A percentile compares a stretch with the other conserved stretches of the same genome.
Conservation (phyloP, 2,888 invertebrate genomes). For the Phasia obesa region DNA sequence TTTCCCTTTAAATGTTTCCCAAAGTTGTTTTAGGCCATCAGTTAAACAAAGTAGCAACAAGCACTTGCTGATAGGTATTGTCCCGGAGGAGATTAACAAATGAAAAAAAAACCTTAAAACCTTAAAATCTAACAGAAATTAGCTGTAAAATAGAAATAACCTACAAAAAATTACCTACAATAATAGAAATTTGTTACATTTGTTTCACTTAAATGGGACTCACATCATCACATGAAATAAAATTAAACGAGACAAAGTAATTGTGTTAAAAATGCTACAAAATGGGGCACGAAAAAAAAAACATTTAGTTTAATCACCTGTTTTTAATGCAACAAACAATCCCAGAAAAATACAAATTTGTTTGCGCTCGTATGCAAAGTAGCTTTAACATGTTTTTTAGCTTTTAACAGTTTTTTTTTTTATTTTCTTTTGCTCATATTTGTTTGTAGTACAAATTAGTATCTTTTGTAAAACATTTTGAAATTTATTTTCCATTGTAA, state of each 20-base stretch:
- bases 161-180: too few species aligned
- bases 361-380: background rate
- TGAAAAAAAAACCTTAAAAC: slow-evolving; percentile 11
- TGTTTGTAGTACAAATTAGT: slow-evolving; percentile 16
- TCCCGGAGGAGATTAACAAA: slow-evolving; percentile 14
- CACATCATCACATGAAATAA: slow-evolving; percentile 29
- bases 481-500: slow-evolving; percentile 25
- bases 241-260: slow-evolving; percentile 23
- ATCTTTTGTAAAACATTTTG: slow-evolving; percentile 49
- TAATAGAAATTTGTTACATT: slow-evolving; percentile 65
- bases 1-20: background rate
- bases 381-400: background rate
- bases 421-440: background rate
- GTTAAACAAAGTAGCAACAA: background rate
- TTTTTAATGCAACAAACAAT: slow-evolving; percentile 59
- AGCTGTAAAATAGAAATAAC: slow-evolving; percentile 63
- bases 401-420: background rate
- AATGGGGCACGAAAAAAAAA: slow-evolving; percentile 47
- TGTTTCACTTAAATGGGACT: slow-evolving; percentile 50
- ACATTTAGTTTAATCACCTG: slow-evolving; percentile 62
- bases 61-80: slow-evolving; percentile 1
- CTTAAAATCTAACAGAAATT: slow-evolving; percentile 42
- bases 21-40: background rate
- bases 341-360: background rate
- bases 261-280: slow-evolving; percentile 24